Evolutionary conservation across 2,888 invertebrate genomes (phyloP), one percentile per base, ranked within the genome.

Genomic region (Xestia c-nigrum): DNA sequence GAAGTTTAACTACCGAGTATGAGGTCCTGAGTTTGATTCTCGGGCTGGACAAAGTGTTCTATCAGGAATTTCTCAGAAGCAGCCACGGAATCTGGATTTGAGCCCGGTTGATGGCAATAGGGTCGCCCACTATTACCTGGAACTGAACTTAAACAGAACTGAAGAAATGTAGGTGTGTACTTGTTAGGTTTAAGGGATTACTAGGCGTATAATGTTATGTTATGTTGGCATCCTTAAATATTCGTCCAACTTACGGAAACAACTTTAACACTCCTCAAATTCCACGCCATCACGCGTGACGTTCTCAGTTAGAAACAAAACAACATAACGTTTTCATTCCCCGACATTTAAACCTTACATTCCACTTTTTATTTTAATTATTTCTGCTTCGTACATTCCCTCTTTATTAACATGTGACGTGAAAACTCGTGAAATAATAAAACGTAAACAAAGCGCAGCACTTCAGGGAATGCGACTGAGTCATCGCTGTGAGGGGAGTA

Each of bases 371-470:
- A 87, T 90, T 90, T 90, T 91, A 91, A 91, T 91, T 90, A 91
- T 90, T 89, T 89, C 89, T 84, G 87, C 79, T 88, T 88, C 85
- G 81, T 88, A 87, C 87, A 87, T 88, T 87, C 89, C 79, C 86
- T 81, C 89, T 93, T 90, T 93, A 92, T 92, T 91, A 92, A 88
- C 90, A 88, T 87, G 89, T 88, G 86, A 76, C 87, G 87, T 52
- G 87, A 84, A 85, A 88, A 86, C 90, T 85, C 82, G 88, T 85
- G 85, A 90, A 92, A 92, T 93, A 91, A 91, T 91, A 89, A 91
- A 91, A 88, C 84, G 87, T 83, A 87, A 90, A 93, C 92, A 93
- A 93, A 92, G 90, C 90, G 78, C 77, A 76, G 84, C 88, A 89
- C 91, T 92, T 91, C 87, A 87, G 72, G 71, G 88, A 84, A 89